Percentiles rank a stretch among this genome's conserved stretches.
Evolutionary conservation across 2,888 invertebrate species (phyloP).

Genomic region (Sussaba pulchella): DNA sequence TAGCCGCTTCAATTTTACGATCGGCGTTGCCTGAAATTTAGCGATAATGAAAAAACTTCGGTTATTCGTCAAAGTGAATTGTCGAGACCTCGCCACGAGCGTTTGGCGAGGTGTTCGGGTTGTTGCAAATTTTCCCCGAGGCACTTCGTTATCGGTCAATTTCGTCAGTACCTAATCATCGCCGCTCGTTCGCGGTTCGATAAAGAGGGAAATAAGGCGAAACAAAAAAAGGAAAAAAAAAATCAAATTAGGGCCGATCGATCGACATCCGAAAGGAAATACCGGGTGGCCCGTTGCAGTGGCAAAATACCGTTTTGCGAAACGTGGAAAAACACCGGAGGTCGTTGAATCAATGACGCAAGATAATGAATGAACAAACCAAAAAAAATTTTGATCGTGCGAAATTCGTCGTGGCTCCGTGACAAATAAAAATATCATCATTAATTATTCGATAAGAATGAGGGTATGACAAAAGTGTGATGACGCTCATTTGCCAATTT

Average conservation of each 20-base stretch:
- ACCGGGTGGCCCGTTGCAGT: background rate
- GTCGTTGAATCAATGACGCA: background rate
- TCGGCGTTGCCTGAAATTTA: background rate
- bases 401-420: background rate
- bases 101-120: slow-evolving; percentile 16
- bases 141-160: slow-evolving; percentile 44
- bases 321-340: background rate
- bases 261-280: background rate
- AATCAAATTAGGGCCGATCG: background rate
- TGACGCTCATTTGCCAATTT: too few relatives aligned
- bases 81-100: background rate
- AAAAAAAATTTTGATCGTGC: background rate
- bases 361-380: background rate
- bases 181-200: slow-evolving; percentile 20
- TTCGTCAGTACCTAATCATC: slow-evolving; percentile 49
- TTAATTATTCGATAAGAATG: background rate
- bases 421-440: background rate
- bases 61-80: slow-evolving; percentile 6
- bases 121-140: slow-evolving; percentile 43
- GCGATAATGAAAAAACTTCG: slow-evolving; percentile 6
- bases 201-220: slow-evolving; percentile 15
- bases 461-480: too few relatives aligned
- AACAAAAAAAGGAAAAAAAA: background rate
- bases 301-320: background rate
- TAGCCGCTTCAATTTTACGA: slow-evolving; percentile 1